phyloP scores from a whole-genome alignment of 2,113 vertebrate genomes.

The Malaclemys terrapin region DNA sequence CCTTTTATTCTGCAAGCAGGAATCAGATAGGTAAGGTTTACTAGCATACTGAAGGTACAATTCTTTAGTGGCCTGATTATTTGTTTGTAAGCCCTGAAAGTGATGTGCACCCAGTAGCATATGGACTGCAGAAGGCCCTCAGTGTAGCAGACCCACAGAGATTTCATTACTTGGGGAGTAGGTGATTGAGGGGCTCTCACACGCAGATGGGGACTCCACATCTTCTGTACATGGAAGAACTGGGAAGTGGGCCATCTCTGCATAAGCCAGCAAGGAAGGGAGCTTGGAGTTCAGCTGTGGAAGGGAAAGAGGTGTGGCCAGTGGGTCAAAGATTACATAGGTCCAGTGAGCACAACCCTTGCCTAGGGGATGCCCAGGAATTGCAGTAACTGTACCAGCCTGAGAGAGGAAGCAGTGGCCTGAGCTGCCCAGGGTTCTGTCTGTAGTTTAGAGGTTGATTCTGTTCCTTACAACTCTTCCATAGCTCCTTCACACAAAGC shows the following conservation, averaged over 20 bases:
- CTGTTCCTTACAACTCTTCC: not conserved
- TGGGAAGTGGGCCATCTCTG: not conserved
- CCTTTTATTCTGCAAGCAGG: constrained; percentile 94
- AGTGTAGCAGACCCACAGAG: not conserved
- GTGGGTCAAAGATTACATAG: not conserved
- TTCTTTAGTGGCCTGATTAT: not conserved
- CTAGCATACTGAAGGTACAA: not conserved
- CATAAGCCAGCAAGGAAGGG: not conserved
- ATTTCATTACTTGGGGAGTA: not conserved
- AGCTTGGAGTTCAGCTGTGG: not conserved
- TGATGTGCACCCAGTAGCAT: fast-evolving
- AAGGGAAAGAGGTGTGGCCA: not conserved
- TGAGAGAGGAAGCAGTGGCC: not conserved
- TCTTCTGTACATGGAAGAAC: not conserved
- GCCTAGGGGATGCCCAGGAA: not conserved
- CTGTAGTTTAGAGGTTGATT: fast-evolving
- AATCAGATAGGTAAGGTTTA: constrained; percentile 94
- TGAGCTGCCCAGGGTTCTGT: fast-evolving
- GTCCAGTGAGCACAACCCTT: not conserved
- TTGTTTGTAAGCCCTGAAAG: not conserved
- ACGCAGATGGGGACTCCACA: not conserved
- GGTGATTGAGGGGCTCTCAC: not conserved
- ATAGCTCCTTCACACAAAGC: not conserved
- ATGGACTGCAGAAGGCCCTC: not conserved
- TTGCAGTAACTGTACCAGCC: not conserved